Percentiles rank a stretch among this genome's conserved stretches.
phyloP scores from a whole-genome alignment of 2,113 vertebrate genomes.

The Atherinomorus stipes region DNA sequence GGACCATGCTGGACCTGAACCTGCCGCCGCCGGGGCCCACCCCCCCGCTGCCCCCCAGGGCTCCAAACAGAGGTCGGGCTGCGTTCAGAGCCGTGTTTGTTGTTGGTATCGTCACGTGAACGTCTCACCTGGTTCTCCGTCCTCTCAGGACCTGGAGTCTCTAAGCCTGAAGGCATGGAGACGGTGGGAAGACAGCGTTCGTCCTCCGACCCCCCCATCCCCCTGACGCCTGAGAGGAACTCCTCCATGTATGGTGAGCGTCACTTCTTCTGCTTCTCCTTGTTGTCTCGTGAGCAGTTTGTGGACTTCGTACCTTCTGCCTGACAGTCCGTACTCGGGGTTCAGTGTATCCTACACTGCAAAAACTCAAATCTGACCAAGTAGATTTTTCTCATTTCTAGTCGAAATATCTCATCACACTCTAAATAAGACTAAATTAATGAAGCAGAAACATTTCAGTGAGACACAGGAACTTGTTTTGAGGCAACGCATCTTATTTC shows the following conservation, averaged over 20 bases:
- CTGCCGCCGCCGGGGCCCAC: slow-evolving; percentile 81
- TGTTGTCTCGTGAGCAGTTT: too few species aligned
- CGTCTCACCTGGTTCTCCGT: neutral
- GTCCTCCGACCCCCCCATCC: slow-evolving; percentile 92
- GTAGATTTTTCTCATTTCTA: too few species aligned
- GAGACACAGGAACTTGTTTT: too few species aligned
- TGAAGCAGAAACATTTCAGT: too few species aligned
- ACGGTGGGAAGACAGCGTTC: slow-evolving; percentile 90
- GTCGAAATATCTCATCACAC: too few species aligned
- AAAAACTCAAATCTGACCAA: too few species aligned
- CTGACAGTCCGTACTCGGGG: neutral
- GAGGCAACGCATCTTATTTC: too few species aligned
- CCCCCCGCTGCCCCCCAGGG: slow-evolving; percentile 89
- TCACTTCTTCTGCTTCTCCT: too few species aligned
- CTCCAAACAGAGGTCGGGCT: slow-evolving; percentile 85
- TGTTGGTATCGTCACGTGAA: too few species aligned
- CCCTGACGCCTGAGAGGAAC: slow-evolving; percentile 81
- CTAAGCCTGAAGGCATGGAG: slow-evolving; percentile 80
- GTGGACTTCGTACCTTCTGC: neutral
- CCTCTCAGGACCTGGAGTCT: slow-evolving; percentile 4
- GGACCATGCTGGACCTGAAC: slow-evolving; percentile 86
- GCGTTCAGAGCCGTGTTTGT: too few species aligned
- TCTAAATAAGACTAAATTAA: too few species aligned
- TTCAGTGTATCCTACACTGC: too few species aligned
- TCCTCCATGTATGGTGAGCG: slow-evolving; percentile 75